A percentile compares a stretch with the other conserved stretches of the same genome.
Conservation (phyloP, 2,113 vertebrate genomes). For the Motacilla alba region DNA sequence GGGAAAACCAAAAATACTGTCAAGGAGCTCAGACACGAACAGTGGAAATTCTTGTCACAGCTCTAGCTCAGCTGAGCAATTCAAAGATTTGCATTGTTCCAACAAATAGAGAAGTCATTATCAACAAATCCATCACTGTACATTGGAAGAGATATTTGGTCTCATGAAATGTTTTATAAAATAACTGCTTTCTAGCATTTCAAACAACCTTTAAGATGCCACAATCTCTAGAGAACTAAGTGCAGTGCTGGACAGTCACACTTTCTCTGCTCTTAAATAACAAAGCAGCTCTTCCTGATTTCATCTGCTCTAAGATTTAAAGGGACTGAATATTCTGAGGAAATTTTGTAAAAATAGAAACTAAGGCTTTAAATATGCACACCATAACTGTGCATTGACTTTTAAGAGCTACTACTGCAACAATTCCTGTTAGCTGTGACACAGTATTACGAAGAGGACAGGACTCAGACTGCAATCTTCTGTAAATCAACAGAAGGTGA, state of each 20-base stretch:
- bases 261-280: background rate
- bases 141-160: background rate
- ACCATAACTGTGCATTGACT: background rate
- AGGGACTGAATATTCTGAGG: background rate
- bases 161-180: background rate
- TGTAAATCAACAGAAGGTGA: background rate
- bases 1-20: background rate
- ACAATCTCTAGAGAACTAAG: background rate
- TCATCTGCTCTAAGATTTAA: background rate
- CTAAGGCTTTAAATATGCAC: background rate
- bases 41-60: constrained; percentile 15
- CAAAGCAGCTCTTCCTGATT: background rate
- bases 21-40: background rate
- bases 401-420: background rate
- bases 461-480: background rate
- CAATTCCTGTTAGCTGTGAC: background rate
- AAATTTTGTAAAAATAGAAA: background rate
- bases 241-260: background rate
- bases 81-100: background rate
- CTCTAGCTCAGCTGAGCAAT: background rate
- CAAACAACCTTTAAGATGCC: background rate
- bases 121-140: background rate
- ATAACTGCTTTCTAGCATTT: background rate
- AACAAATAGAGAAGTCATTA: background rate
- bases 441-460: background rate